Conservation (phyloP, 2,113 vertebrate genomes). For the Cyprinus carpio region DNA sequence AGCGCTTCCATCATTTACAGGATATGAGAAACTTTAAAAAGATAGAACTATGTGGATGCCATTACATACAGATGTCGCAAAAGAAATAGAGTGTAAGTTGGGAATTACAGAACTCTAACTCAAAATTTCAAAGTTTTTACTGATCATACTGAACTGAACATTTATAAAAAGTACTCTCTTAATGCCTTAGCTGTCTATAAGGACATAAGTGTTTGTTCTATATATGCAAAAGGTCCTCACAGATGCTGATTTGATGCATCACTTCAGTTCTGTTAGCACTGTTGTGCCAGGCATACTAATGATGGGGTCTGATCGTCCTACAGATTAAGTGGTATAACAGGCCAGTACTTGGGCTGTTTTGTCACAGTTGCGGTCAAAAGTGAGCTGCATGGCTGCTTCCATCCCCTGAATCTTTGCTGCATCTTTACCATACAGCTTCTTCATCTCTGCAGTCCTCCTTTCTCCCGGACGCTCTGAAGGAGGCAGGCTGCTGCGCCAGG, state of each 20-base stretch:
- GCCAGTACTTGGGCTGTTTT: constrained; percentile 93
- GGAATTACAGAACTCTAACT: not conserved
- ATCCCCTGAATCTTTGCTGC: constrained; percentile 88
- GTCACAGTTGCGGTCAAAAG: constrained; percentile 90
- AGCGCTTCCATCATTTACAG: constrained; percentile 22
- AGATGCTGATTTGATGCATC: not conserved
- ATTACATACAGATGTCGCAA: not conserved
- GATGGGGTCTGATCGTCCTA: constrained; percentile 52
- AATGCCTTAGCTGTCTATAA: not conserved
- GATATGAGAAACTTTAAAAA: not conserved
- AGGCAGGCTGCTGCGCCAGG: constrained; percentile 69
- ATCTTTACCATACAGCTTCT: constrained; percentile 83
- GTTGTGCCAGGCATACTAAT: not conserved
- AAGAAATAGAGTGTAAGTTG: not conserved
- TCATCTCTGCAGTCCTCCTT: constrained; percentile 85
- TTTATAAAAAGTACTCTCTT: not conserved
- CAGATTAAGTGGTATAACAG: constrained; percentile 90
- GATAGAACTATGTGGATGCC: not conserved
- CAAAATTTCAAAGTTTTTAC: not conserved
- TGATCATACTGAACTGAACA: not conserved
- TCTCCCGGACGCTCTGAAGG: constrained; percentile 84
- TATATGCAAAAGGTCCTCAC: not conserved
- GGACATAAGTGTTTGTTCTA: not conserved
- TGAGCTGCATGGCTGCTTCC: constrained; percentile 92
- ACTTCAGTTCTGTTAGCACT: not conserved